Evolutionary conservation across 53 echinoderm and acorn worm species (phyloP).

Genomic region (Patiria pectinifera): DNA sequence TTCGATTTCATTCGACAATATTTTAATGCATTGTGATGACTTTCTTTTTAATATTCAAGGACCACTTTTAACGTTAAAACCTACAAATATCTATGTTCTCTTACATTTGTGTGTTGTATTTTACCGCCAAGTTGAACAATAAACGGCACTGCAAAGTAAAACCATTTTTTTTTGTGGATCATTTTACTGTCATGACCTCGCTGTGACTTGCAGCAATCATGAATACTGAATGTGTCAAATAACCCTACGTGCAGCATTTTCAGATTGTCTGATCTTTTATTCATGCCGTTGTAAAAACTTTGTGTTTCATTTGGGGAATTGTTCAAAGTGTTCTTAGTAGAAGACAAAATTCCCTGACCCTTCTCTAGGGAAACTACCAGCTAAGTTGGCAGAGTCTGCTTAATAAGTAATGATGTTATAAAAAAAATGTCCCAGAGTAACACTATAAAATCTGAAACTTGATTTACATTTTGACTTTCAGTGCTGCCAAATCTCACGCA

Average conservation of each 20-base stretch:
- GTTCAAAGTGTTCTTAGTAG: not conserved
- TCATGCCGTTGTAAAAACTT: not conserved
- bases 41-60: not conserved
- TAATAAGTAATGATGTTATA: no score
- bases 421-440: no score
- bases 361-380: no score
- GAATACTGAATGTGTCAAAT: not conserved
- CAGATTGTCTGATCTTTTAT: not conserved
- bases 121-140: not conserved
- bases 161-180: not conserved
- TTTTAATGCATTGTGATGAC: not conserved
- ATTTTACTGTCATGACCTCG: not conserved
- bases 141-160: not conserved
- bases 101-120: not conserved
- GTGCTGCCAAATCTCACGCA: no score
- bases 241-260: not conserved
- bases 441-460: no score
- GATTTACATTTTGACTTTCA: no score
- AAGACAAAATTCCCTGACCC: not conserved
- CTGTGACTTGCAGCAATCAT: not conserved
- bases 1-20: no score
- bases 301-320: not conserved
- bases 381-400: no score
- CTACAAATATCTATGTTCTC: no score
- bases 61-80: not conserved